Percentiles rank a stretch among this genome's conserved stretches.
phyloP scores from a whole-genome alignment of 1,140 invertebrate genomes.

The Hycleus cichorii region DNA sequence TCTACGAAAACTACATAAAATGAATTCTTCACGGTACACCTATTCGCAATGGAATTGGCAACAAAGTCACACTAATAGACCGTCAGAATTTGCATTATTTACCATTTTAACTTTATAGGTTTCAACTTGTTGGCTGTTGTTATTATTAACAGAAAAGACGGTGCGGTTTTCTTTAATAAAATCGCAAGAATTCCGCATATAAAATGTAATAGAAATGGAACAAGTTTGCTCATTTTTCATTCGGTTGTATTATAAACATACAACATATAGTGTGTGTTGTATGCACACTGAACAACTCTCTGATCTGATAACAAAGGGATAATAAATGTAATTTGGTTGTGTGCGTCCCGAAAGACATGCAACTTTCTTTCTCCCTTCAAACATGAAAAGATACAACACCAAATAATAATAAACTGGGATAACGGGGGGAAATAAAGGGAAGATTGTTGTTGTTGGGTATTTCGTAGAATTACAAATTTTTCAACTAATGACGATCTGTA shows the following conservation, averaged over 20 bases:
- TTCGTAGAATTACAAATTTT: too few species aligned
- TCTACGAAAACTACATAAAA: too few species aligned
- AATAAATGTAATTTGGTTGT: constrained; percentile 6
- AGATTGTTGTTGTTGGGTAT: too few species aligned
- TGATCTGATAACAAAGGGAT: constrained; percentile 3
- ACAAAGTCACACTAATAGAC: constrained; percentile 15
- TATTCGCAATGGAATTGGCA: background rate
- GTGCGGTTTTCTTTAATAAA: constrained; percentile 1
- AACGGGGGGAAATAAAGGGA: too few species aligned
- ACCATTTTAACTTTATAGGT: constrained; percentile 7
- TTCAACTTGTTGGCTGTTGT: background rate
- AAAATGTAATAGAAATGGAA: background rate
- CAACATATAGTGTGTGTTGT: too few species aligned
- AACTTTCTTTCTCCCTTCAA: too few species aligned
- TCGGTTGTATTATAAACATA: background rate
- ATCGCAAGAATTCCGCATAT: background rate
- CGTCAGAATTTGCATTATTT: constrained; percentile 15
- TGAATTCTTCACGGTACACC: too few species aligned
- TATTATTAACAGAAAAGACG: constrained; percentile 1
- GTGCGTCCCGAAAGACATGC: too few species aligned
- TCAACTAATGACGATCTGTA: too few species aligned
- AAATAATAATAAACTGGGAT: too few species aligned
- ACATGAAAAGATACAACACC: too few species aligned
- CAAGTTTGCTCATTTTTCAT: constrained; percentile 5
- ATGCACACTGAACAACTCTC: background rate